These are phyloP conservation scores for Otolemur crassicaudatus DNA, from an alignment of 2,797 vertebrate species.

Conservation along the genomic window DNA sequence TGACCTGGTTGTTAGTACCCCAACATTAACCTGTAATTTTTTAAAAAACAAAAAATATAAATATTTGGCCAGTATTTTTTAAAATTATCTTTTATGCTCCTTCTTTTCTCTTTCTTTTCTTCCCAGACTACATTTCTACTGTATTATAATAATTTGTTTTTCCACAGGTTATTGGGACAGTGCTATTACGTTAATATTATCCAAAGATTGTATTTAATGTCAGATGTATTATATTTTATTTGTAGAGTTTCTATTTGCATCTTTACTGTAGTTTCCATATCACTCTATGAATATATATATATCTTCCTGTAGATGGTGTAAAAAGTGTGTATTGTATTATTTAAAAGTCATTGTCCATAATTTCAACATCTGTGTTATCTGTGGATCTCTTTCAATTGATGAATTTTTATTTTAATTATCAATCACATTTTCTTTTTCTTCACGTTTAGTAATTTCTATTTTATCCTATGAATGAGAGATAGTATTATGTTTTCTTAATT, in stretches of 20 bases:
- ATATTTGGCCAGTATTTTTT: neutral
- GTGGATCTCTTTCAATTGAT: neutral
- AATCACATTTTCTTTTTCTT: constrained; percentile 1
- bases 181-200: neutral
- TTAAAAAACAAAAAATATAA: neutral
- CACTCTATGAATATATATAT: neutral
- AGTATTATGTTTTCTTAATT: neutral
- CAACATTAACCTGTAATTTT: too few relatives aligned
- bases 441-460: neutral
- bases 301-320: neutral
- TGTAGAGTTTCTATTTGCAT: neutral
- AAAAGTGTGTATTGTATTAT: neutral
- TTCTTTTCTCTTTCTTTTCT: neutral
- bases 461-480: neutral
- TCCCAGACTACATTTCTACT: neutral
- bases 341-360: neutral
- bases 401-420: constrained; percentile 21
- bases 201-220: neutral
- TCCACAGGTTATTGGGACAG: neutral
- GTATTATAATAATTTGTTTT: neutral
- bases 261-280: neutral
- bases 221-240: neutral
- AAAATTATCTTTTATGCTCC: neutral
- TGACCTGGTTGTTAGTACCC: too few relatives aligned
- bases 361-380: neutral